Conservation (phyloP, 2,888 invertebrate species). For the Pyrochroa serraticornis region DNA sequence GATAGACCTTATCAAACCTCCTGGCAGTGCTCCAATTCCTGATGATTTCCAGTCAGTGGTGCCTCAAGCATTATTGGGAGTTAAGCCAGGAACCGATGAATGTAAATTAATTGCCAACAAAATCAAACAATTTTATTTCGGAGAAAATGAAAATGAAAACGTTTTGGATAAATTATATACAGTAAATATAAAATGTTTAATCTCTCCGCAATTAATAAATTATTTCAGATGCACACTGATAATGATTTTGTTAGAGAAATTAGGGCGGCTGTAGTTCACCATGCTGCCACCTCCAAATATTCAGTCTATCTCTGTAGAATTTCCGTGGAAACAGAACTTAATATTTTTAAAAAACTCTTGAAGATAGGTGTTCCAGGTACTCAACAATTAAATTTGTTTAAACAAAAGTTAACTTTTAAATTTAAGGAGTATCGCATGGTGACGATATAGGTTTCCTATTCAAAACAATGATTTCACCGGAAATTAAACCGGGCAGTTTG, state of each 20-base stretch:
- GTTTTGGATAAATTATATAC: too few relatives aligned
- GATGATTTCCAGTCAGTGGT: slow-evolving; percentile 36
- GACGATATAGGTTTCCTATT: slow-evolving; percentile 38
- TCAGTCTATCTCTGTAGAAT: slow-evolving; percentile 47
- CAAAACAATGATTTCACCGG: slow-evolving; percentile 35
- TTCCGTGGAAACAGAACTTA: slow-evolving; percentile 40
- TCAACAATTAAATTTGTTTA: slow-evolving; percentile 18
- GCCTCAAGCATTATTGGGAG: slow-evolving; percentile 38
- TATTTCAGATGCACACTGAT: slow-evolving; percentile 50
- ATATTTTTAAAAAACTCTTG: slow-evolving; percentile 42
- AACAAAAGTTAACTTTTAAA: neutral
- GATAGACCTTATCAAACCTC: slow-evolving; percentile 36
- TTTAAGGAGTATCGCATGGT: slow-evolving; percentile 34
- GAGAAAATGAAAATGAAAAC: neutral
- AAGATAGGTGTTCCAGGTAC: slow-evolving; percentile 32
- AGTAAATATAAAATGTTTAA: too few relatives aligned
- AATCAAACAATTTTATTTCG: slow-evolving; percentile 53
- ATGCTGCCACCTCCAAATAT: slow-evolving; percentile 29
- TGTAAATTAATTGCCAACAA: slow-evolving; percentile 50
- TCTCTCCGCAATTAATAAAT: neutral
- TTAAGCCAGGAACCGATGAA: slow-evolving; percentile 34
- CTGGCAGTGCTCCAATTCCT: slow-evolving; percentile 31
- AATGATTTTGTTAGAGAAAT: slow-evolving; percentile 43
- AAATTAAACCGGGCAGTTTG: slow-evolving; percentile 29
- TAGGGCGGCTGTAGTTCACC: slow-evolving; percentile 30